These are phyloP conservation scores for Drosophila falleni DNA, from an alignment of 2,888 invertebrate genomes.

Conservation along the genomic window DNA sequence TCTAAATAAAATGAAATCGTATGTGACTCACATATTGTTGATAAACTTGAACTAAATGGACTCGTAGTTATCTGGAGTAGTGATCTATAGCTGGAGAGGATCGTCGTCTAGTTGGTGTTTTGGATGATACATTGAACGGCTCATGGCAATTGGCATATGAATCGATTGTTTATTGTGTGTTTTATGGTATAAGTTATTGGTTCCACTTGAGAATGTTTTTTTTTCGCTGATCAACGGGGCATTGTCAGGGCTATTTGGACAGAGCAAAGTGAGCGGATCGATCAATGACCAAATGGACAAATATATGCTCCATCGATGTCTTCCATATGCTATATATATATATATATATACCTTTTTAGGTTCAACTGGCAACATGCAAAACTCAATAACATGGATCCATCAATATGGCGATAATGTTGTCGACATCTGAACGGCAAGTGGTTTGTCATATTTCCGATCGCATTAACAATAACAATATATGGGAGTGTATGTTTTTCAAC, in stretches of 20 bases:
- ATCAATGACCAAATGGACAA: slow-evolving; percentile 58
- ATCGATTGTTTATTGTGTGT: slow-evolving; percentile 62
- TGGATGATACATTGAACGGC: slow-evolving; percentile 43
- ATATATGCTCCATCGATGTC: slow-evolving; percentile 50
- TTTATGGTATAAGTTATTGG: slow-evolving; percentile 49
- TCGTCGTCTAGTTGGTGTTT: slow-evolving; percentile 2
- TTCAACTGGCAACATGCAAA: slow-evolving; percentile 38
- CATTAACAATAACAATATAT: background rate
- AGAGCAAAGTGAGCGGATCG: slow-evolving; percentile 63
- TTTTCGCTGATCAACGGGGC: slow-evolving; percentile 2
- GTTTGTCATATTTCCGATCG: slow-evolving; percentile 46
- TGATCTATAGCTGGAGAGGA: slow-evolving; percentile 25
- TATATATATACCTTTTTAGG: background rate
- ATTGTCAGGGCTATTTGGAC: slow-evolving; percentile 35
- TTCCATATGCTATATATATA: background rate
- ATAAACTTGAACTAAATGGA: slow-evolving; percentile 1
- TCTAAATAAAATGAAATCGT: background rate
- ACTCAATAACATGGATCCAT: slow-evolving; percentile 47
- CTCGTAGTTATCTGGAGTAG: slow-evolving; percentile 1
- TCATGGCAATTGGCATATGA: slow-evolving; percentile 54
- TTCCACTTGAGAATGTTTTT: slow-evolving; percentile 46
- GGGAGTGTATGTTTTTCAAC: background rate
- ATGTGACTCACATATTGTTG: background rate
- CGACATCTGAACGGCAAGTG: slow-evolving; percentile 25
- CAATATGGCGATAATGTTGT: slow-evolving; percentile 55